Evolutionary conservation across 2,888 invertebrate species (phyloP).

Genomic region (Stenurella melanura): DNA sequence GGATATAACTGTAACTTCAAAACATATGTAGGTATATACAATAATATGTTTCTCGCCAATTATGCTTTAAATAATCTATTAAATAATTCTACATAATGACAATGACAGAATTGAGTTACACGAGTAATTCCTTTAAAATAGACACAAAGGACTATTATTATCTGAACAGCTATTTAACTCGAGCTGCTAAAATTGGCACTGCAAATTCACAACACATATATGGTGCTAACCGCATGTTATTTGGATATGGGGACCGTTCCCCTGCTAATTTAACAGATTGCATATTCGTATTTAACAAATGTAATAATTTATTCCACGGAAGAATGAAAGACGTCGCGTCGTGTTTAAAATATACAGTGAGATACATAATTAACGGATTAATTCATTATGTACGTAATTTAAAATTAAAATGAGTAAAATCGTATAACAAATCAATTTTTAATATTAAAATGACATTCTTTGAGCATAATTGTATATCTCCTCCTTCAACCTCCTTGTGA

Average conservation of each 20-base stretch:
- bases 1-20: no score
- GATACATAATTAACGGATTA: no score
- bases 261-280: not conserved
- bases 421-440: no score
- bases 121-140: conserved; percentile 43
- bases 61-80: conserved; percentile 20
- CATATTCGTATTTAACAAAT: not conserved
- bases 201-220: conserved; percentile 30
- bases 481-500: no score
- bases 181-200: conserved; percentile 37
- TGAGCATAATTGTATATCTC: no score
- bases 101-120: conserved; percentile 33
- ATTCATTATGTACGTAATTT: no score
- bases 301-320: not conserved
- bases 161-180: conserved; percentile 41
- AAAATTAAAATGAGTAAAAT: no score
- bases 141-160: conserved; percentile 42
- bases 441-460: no score
- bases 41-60: no score
- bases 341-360: no score
- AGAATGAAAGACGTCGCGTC: not conserved
- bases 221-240: conserved; percentile 21
- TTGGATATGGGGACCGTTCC: not conserved
- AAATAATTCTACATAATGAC: conserved; percentile 39
- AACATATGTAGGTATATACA: no score